Percentiles rank a stretch among this genome's conserved stretches.
phyloP scores from a whole-genome alignment of 1,140 invertebrate genomes.

The Gonatopus flavifemur region DNA sequence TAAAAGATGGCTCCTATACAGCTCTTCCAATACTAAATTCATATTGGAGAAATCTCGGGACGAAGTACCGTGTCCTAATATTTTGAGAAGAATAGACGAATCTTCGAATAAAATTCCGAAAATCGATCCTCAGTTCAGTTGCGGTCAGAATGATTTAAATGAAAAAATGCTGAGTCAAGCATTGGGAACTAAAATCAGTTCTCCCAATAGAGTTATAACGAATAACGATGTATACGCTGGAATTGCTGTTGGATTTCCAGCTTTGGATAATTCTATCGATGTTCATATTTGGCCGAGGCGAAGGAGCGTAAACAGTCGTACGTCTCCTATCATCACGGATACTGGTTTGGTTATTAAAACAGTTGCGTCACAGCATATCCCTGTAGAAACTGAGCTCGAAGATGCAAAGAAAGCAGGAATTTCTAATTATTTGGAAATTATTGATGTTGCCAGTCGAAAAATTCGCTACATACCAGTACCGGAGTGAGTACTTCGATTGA shows the following conservation, averaged over 20 bases:
- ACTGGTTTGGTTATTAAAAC: slow-evolving; percentile 50
- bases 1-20: slow-evolving; percentile 51
- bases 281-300: slow-evolving; percentile 42
- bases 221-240: slow-evolving; percentile 54
- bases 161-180: slow-evolving; percentile 30
- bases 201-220: slow-evolving; percentile 58
- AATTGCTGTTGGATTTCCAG: slow-evolving; percentile 62
- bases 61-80: slow-evolving; percentile 38
- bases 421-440: slow-evolving; percentile 62
- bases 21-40: slow-evolving; percentile 37
- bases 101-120: slow-evolving; percentile 6
- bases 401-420: slow-evolving; percentile 21
- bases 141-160: slow-evolving; percentile 20
- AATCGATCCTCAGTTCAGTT: slow-evolving; percentile 30
- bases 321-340: slow-evolving; percentile 46
- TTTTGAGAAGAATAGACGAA: slow-evolving; percentile 47
- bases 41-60: slow-evolving; percentile 38
- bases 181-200: slow-evolving; percentile 50
- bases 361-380: slow-evolving; percentile 34
- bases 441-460: slow-evolving; percentile 58
- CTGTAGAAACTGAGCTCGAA: slow-evolving; percentile 30
- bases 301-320: slow-evolving; percentile 17
- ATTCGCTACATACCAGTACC: slow-evolving; percentile 66
- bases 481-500: slow-evolving; percentile 45
- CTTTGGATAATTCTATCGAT: slow-evolving; percentile 50